Evolutionary conservation across 2,113 vertebrate genomes (phyloP).

Genomic region (Cichladusa arquata): DNA sequence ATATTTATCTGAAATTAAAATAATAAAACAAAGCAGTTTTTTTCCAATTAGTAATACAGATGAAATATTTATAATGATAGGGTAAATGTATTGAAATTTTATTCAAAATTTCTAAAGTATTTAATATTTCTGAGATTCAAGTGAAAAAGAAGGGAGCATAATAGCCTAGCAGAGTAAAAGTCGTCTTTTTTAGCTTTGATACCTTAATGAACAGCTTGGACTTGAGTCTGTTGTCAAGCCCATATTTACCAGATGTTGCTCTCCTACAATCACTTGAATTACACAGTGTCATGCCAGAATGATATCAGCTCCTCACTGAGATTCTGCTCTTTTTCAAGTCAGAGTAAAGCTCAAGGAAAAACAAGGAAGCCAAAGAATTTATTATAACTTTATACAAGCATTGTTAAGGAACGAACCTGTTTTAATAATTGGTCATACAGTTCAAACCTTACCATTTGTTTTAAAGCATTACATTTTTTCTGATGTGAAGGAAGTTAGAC

Average conservation of each 20-base stretch:
- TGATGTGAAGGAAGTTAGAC: background rate
- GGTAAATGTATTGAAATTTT: background rate
- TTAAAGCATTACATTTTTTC: background rate
- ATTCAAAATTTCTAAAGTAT: background rate
- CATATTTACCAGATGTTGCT: background rate
- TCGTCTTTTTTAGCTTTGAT: background rate
- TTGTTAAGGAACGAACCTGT: background rate
- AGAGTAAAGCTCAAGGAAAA: background rate
- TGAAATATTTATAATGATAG: background rate
- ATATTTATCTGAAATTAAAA: background rate
- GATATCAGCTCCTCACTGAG: background rate
- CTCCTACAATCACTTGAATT: background rate
- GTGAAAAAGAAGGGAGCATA: constrained; percentile 18
- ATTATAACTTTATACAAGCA: background rate
- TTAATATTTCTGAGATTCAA: background rate
- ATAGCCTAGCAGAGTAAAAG: background rate
- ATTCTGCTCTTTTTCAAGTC: background rate
- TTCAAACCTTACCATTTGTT: background rate
- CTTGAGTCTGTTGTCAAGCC: background rate
- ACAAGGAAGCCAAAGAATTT: background rate
- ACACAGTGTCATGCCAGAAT: background rate
- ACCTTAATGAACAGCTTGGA: constrained; percentile 10
- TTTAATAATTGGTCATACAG: background rate
- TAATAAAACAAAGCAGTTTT: background rate
- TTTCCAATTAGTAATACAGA: background rate